Evolutionary conservation across 2,797 vertebrate species (phyloP).

Genomic region (Artibeus jamaicensis): DNA sequence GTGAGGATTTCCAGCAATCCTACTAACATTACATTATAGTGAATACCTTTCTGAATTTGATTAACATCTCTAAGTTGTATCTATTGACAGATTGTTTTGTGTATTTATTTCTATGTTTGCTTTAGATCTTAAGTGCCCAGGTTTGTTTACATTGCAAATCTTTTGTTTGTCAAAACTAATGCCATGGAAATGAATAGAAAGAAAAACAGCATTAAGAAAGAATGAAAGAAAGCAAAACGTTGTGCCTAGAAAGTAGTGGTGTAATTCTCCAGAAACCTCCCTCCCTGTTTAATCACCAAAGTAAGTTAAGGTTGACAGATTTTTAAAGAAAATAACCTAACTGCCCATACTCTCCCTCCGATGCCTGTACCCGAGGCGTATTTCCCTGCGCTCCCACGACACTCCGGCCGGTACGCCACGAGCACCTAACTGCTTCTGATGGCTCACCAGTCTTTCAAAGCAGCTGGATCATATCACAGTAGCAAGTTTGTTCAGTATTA

Average conservation of each 20-base stretch:
- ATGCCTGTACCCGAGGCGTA: rapidly evolving
- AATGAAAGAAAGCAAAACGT: neutral
- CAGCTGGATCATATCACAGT: neutral
- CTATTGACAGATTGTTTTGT: neutral
- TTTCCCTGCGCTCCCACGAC: neutral
- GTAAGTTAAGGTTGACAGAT: neutral
- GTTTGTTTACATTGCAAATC: neutral
- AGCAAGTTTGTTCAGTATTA: neutral
- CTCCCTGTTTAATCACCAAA: conserved; percentile 50
- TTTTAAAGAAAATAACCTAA: neutral
- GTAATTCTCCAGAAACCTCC: conserved; percentile 51
- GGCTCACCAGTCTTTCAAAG: neutral
- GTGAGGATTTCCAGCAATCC: neutral
- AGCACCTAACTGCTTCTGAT: neutral
- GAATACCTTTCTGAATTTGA: neutral
- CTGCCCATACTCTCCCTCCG: neutral
- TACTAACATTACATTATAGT: neutral
- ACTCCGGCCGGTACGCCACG: neutral
- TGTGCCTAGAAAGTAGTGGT: neutral
- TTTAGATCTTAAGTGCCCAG: neutral
- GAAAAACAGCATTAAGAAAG: neutral
- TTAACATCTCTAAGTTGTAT: neutral
- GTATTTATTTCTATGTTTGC: neutral
- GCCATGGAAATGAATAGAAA: neutral
- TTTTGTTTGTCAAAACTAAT: neutral